Evolutionary conservation across 2,888 invertebrate genomes (phyloP), one percentile per base, ranked within the genome.

Genomic region (Meiosimyza decipiens): DNA sequence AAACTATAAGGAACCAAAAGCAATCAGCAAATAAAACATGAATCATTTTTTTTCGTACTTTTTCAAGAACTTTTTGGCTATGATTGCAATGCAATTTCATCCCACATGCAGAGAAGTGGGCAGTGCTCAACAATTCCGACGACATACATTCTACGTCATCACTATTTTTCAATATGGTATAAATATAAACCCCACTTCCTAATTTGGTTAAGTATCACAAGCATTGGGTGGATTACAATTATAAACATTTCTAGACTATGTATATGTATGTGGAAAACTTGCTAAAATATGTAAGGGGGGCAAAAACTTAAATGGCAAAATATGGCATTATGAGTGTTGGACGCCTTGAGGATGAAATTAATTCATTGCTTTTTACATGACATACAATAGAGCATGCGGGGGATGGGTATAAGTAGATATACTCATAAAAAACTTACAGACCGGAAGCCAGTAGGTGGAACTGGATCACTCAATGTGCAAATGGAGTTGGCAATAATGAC

Each of bases 91-190:
- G 73, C 79, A 76, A 78, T 77, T 77, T 77, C 65, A 75, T 73
- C 75, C 77, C 77, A 74, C 77, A 76, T 76, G 75, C 77, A 75
- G 78, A 72, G 74, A 77, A 77, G 76, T 77, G 77, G 79, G 79
- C 77, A 75, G 76, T 73, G 68, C 78, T 75, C 69, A 70, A 71
- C 71, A 73, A 71, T 67, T 66, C 69, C 40, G 66, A 54, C 71
- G 75, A 57, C 73, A 71, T 51, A 51, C 71, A 62, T 67, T 66
- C 72, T 59, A 57, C 71, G 75, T 75, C 75, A 75, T 75, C 75
- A 75, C 62, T 66, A 28, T 75, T 73, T 71, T 72, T 69, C 13
- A 18, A 16, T 33, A 22, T 50, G n/a, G 28, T 50, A 12, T 50
- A 59, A 49, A 33, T 40, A 47, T 57, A 49, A 40, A 18, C 40